Evolutionary conservation across 2,888 invertebrate genomes (phyloP).

Genomic region (Yponomeuta evonymella): DNA sequence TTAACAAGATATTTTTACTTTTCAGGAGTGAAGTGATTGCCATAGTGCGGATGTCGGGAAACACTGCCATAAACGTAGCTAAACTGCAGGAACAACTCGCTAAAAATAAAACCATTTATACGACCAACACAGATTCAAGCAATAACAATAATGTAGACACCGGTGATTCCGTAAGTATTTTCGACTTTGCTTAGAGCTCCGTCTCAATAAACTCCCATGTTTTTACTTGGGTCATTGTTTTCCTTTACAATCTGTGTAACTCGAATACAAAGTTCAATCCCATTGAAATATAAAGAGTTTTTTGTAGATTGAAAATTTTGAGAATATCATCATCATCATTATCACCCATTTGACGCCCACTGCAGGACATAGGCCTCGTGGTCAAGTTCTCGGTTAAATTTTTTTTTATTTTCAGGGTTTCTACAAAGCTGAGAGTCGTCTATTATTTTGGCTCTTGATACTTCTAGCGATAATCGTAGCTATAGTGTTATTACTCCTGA

Average conservation of each 20-base stretch:
- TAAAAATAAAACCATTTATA: constrained; percentile 48
- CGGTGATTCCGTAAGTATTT: constrained; percentile 47
- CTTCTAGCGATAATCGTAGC: constrained; percentile 84
- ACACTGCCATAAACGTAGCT: constrained; percentile 82
- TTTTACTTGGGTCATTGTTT: no score
- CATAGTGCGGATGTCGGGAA: constrained; percentile 80
- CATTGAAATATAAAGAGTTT: no score
- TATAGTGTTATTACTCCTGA: constrained; percentile 80
- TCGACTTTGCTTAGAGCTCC: no score
- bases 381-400: constrained; percentile 13
- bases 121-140: background rate
- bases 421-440: constrained; percentile 83
- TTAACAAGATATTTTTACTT: constrained; percentile 25
- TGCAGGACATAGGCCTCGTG: no score
- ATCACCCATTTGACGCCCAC: no score
- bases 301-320: no score
- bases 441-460: constrained; percentile 86
- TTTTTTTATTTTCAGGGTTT: constrained; percentile 74
- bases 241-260: no score
- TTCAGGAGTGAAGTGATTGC: constrained; percentile 83
- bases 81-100: constrained; percentile 80
- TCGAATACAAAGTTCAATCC: no score
- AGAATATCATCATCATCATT: no score
- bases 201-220: no score
- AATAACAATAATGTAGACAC: constrained; percentile 9